These are phyloP conservation scores for Brachionus asplanchnoidis DNA, from an alignment of 1,140 invertebrate species.

Conservation along the genomic window DNA sequence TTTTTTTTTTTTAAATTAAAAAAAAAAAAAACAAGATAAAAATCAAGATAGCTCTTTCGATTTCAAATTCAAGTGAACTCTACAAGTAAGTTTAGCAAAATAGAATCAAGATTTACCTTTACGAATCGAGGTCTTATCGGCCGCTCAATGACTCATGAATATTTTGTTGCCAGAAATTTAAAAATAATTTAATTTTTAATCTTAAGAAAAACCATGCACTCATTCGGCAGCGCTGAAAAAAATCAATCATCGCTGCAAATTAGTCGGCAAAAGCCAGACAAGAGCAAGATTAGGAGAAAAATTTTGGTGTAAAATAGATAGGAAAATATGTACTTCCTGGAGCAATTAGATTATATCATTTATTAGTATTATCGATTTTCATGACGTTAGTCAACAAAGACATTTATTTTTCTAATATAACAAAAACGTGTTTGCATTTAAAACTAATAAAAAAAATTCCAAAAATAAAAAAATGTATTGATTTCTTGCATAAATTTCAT, in stretches of 20 bases:
- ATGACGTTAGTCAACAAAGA: not conserved
- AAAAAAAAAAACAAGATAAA: not conserved
- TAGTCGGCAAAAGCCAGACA: not conserved
- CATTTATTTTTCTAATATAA: not conserved
- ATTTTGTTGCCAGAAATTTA: not conserved
- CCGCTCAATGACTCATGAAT: not conserved
- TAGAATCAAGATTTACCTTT: constrained; percentile 30
- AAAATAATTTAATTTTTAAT: not conserved
- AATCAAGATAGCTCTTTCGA: not conserved
- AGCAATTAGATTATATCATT: not conserved
- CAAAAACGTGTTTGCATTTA: not conserved
- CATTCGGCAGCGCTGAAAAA: not conserved
- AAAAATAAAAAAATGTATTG: not conserved
- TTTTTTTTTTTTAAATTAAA: not conserved
- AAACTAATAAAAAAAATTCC: not conserved
- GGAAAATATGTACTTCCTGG: not conserved
- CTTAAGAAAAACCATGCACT: not conserved
- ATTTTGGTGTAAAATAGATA: not conserved
- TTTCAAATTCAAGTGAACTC: constrained; percentile 14
- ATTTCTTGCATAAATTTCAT: not conserved
- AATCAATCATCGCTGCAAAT: not conserved
- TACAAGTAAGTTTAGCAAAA: not conserved
- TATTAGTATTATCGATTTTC: not conserved
- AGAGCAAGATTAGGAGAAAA: not conserved
- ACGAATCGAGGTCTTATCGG: not conserved